Evolutionary conservation across 1,140 invertebrate species (phyloP), one percentile per base, ranked within the genome.

Genomic region (Trichonephila inaurata): DNA sequence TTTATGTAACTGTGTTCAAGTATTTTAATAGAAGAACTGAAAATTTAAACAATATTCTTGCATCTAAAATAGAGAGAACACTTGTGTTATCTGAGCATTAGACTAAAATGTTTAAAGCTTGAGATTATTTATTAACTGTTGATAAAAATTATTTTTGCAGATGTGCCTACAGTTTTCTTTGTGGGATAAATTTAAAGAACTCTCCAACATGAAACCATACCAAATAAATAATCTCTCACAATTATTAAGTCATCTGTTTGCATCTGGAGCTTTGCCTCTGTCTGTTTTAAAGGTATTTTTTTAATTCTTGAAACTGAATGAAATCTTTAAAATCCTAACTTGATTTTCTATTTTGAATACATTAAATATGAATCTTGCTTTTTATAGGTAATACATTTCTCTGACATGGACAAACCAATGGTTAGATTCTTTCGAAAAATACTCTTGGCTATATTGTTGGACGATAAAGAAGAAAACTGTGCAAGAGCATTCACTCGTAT

Each of bases 181-280:
- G 12, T 99, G 99, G 99, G 99, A 99, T 96, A 98, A 98, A 95
- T 97, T 99, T 24, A 98, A 99, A 95, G 97, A 98, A 77, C 95
- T 99, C 24, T 96, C 97, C 18, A 96, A 96, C 44, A 96, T 97
- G 40, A 96, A 96, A 0, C 96, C 96, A 77, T 96, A 96, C 19
- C 97, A 97, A 95, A 95, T 98, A 60, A 96, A 96, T 1, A 98
- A 99, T 96, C 96, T 99, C 89, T 97, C 98, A 1, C 97, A 97
- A 95, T 97, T 99, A 72, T 95, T 99, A 4, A 97, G 97, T 51
- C 97, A 98, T 95, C 96, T 99, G n/a, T 97, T 99, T 64, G 96
- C 97, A 44, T 97, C 97, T 92, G 97, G 98, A 94, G 97, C 97
- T 12, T 95, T 99, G 58, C 97, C 98, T 7, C 96, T 99, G 16